These are phyloP conservation scores for Pogoniulus pusillus DNA, from an alignment of 2,797 vertebrate genomes.

Conservation along the genomic window DNA sequence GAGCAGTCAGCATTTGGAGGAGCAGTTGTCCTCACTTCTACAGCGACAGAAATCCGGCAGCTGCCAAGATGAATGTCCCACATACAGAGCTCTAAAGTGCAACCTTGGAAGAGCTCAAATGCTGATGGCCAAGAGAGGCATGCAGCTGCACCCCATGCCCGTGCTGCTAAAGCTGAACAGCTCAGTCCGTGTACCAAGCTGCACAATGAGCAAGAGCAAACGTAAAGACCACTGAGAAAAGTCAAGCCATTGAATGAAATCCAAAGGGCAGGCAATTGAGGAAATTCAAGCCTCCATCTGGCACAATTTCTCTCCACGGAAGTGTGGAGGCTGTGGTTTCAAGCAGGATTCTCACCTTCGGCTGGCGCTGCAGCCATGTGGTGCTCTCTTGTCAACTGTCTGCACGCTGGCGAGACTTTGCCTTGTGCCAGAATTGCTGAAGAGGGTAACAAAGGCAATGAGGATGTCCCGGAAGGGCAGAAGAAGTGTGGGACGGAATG, in stretches of 20 bases:
- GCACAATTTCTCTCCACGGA: not conserved
- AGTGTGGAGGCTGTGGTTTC: not conserved
- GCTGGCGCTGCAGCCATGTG: fast-evolving
- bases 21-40: not conserved
- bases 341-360: not conserved
- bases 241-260: not conserved
- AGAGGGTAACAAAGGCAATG: not conserved
- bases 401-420: fast-evolving
- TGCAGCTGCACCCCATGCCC: not conserved
- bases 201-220: not conserved
- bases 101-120: not conserved
- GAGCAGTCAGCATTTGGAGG: not conserved
- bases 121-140: not conserved
- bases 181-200: fast-evolving
- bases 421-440: not conserved
- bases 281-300: not conserved
- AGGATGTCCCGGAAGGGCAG: not conserved
- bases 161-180: not conserved
- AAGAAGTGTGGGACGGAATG: not conserved
- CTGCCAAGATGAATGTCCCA: not conserved
- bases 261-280: not conserved
- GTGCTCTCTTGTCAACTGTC: not conserved
- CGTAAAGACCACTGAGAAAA: not conserved
- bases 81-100: not conserved
- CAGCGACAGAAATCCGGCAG: not conserved